A percentile compares a stretch with the other conserved stretches of the same genome.
Evolutionary conservation across 2,888 invertebrate species (phyloP).

Genomic region (Lycaena phlaeas): DNA sequence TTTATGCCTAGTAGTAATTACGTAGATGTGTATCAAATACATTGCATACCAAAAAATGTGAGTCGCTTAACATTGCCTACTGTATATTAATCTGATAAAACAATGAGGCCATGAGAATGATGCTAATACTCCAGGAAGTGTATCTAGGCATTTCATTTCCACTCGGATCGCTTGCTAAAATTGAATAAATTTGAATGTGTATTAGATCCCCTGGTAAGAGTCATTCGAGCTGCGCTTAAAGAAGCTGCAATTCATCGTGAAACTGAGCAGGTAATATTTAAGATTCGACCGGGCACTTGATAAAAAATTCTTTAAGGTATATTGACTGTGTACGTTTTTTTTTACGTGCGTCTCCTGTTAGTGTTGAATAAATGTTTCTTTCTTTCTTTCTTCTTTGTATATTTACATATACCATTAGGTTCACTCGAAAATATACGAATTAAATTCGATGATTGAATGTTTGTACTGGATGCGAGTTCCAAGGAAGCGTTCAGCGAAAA

Average conservation of each 20-base stretch:
- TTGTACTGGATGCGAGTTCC: too few species aligned
- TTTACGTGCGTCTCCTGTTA: too few species aligned
- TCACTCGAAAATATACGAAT: too few species aligned
- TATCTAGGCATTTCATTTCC: constrained; percentile 54
- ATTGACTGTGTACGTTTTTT: too few species aligned
- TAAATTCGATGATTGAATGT: too few species aligned
- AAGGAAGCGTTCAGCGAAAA: too few species aligned
- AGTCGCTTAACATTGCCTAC: neutral
- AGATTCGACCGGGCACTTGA: neutral
- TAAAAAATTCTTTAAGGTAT: neutral
- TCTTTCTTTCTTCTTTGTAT: too few species aligned
- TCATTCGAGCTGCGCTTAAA: constrained; percentile 5
- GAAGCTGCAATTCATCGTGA: neutral
- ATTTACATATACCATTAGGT: too few species aligned
- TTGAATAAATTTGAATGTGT: constrained; percentile 68
- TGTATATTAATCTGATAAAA: neutral
- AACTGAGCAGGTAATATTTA: neutral
- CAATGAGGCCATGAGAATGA: constrained; percentile 25
- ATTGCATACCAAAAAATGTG: too few species aligned
- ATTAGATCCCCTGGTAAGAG: constrained; percentile 27
- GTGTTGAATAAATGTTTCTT: too few species aligned
- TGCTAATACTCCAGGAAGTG: constrained; percentile 51
- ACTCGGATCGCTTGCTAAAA: constrained; percentile 47
- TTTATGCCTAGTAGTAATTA: constrained; percentile 2
- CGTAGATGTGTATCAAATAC: too few species aligned